Base-by-base conservation (phyloP, 2,888 invertebrate genomes). In the Trissolcus brochymenae region DNA sequence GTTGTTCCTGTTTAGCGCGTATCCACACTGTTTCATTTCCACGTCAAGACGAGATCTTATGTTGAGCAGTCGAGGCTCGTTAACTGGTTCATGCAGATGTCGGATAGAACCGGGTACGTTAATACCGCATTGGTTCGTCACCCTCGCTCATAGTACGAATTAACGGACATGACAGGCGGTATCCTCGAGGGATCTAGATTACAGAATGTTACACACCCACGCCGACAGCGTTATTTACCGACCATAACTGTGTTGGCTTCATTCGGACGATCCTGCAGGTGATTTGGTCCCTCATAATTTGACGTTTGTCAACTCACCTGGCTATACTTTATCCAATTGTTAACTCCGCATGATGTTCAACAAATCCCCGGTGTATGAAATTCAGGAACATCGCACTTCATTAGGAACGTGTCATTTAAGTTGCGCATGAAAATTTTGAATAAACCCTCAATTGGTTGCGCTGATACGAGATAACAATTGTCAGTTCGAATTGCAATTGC, bases 61-160 rank as follows among this genome's bases (percentile, higher is more conserved):
- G 82, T 81, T 82, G 81, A 84, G 79, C 80, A 82, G 77, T 78
- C 49, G 65, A 67, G 65, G 77, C 81, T 82, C 79, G 81, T 81
- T 84, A 82, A 78, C 81, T 66, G 50, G 56, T 61, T 56, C 72
- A 64, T 67, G 62, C 67, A 57, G 76, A 71, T 57, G 55, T 55
- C 73, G 70, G 60, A 73, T 62, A 55, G 29, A 29, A 29, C 17
- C 17, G 19, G 43, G 25, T 70, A 35, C 62, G 57, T 57, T 72
- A 72, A 68, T 77, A 59, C 67, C 67, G n/a, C n/a, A 67, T 72
- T 50, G 76, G 76, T 60, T 67, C 67, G 61, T 70, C 73, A 70
- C 68, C 46, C 73, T 68, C 57, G 41, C 70, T 70, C 73, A 65
- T 66, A 70, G 73, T 55, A 51, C 59, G 66, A 78, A 78, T 78